Base-by-base conservation (phyloP, 35 echinoderm and acorn worm genomes). In the Acanthaster planci region DNA sequence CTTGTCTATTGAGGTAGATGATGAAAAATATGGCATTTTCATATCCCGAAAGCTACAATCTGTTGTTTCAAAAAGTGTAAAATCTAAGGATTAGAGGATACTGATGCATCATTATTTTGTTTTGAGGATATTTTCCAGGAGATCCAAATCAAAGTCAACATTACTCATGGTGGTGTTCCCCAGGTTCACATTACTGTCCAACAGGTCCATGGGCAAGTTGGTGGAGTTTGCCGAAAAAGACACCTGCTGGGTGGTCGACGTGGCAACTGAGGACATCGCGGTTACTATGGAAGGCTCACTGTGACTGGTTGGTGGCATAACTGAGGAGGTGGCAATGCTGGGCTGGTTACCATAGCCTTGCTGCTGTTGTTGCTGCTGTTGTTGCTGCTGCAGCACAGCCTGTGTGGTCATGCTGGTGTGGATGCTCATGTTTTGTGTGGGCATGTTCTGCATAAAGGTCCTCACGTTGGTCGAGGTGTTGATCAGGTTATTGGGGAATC, bases 51-150 rank as follows among this genome's bases (percentile, higher is more conserved):
- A 12, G 42, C 12, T 47, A 12, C 42, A 47, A 47, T 6, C 42
- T 47, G 42, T 47, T 6, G 12, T 6, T 6, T 6, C 4, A 47
- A 47, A 47, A 47, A 6, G 42, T 47, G 42, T 47, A 47, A 47
- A 47, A 47, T 47, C 4, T 12, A 12, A 47, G 42, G 42, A n/a
- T n/a, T n/a, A n/a, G n/a, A n/a, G n/a, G 42, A 12, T 12, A 47
- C 42, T 47, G 42, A 47, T 72, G 34, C 14, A 31, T 81, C 44
- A 81, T 18, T 81, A 39, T 81, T 83, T 83, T 36, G 53, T 83
- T 59, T 83, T 83, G 22, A 83, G 54, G 35, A 83, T 83, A 35
- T 83, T 83, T 51, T 83, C 81, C 12, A 83, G 53, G 10, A 83
- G 54, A 16, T 83, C 81, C 21, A 83, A 60, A 37, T 83, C 81